Evolutionary conservation across 2,113 vertebrate species (phyloP), one percentile per base, ranked within the genome.

Genomic region (Rhadina sibilatrix): DNA sequence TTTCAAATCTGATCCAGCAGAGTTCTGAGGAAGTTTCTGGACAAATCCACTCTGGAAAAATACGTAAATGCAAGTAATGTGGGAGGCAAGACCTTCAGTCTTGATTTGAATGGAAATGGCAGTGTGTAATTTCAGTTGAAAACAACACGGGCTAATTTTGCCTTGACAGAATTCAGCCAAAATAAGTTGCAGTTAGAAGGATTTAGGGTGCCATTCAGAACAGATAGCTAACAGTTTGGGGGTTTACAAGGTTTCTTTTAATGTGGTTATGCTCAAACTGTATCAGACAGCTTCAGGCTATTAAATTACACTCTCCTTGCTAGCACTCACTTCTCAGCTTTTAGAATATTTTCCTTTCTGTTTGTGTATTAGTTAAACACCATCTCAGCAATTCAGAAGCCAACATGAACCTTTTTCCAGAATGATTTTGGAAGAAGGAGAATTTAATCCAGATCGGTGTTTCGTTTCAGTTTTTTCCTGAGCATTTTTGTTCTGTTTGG

Each of bases 151-250:
- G 68, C 95, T 95, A 95, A 94, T 95, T 95, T 92, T 90, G 84
- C 78, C 88, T 95, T 97, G 66, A 63, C 77, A 70, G 72, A 69
- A 79, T 91, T 97, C 71, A 94, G 94, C 94, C 82, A 88, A 95
- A 97, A 88, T 84, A 90, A 97, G 70, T 94, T 93, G 93, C 64
- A 97, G 77, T 97, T 96, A 84, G 93, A 96, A 95, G 84, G 95
- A 94, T 97, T 97, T 94, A 82, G 82, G 90, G 89, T 93, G 74
- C 49, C 30, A 9, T 78, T 97, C 17, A 18, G 68, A 97, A 92
- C 83, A 53, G 61, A 94, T 91, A 97, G 91, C 88, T 96, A 96
- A 96, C 87, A 87, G 86, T 97, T 97, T 95, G 83, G 83, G 91
- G 92, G 66, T 91, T 98, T 97, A 68, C 78, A 94, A 93, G 82